phyloP scores from a whole-genome alignment of 1,140 invertebrate genomes.

The Drosophila novamexicana region DNA sequence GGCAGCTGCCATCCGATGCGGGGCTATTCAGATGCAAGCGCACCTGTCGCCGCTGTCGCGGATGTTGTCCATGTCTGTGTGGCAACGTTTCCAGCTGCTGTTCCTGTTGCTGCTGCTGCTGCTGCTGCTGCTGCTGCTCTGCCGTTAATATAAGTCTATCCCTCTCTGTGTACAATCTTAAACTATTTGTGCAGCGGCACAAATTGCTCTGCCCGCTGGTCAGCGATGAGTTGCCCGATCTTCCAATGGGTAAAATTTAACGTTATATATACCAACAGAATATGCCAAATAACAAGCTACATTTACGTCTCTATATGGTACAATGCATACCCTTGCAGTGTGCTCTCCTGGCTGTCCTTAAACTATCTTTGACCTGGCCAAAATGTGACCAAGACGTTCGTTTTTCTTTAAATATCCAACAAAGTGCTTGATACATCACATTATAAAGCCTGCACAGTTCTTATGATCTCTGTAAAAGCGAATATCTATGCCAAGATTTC shows the following conservation, averaged over 20 bases:
- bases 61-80: constrained; percentile 1
- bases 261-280: constrained; percentile 2
- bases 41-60: constrained; percentile 64
- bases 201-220: constrained; percentile 64
- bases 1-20: constrained; percentile 66
- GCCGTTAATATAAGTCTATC: constrained; percentile 77
- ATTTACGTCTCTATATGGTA: background rate
- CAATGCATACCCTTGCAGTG: constrained; percentile 19
- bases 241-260: constrained; percentile 39
- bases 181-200: constrained; percentile 57
- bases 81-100: background rate
- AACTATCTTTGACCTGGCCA: no score
- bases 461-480: no score
- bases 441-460: no score
- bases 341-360: background rate
- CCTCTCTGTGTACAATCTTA: constrained; percentile 76
- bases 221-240: constrained; percentile 75
- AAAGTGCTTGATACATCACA: no score
- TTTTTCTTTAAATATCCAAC: no score
- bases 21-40: constrained; percentile 73
- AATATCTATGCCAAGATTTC: no score
- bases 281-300: background rate
- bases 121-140: constrained; percentile 33
- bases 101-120: constrained; percentile 11
- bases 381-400: no score